Conservation (phyloP, 2,113 vertebrate genomes). For the Rissa tridactyla region DNA sequence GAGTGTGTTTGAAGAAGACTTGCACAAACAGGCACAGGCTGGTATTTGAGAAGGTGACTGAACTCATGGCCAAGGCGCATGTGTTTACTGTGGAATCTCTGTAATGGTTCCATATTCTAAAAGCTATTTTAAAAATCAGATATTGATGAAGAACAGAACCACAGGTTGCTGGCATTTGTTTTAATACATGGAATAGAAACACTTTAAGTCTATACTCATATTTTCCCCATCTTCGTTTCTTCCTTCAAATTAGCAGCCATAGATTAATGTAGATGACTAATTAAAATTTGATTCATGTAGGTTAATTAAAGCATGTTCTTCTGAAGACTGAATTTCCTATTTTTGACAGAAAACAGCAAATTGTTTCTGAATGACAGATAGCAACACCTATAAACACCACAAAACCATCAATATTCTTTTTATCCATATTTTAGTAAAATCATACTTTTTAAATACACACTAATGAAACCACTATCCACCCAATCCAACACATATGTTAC, state of each 20-base stretch:
- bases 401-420: not conserved
- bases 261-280: not conserved
- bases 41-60: not conserved
- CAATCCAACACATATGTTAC: not conserved
- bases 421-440: not conserved
- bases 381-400: not conserved
- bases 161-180: not conserved
- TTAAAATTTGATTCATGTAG: not conserved
- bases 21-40: not conserved
- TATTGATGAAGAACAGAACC: not conserved
- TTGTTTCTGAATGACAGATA: not conserved
- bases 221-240: not conserved
- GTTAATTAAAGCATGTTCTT: not conserved
- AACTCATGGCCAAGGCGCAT: not conserved
- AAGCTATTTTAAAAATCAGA: not conserved
- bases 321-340: not conserved
- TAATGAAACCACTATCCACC: not conserved
- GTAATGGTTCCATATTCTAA: not conserved
- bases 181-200: not conserved
- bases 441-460: not conserved
- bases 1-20: not conserved
- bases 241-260: not conserved
- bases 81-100: not conserved
- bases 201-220: not conserved
- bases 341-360: not conserved